phyloP scores from a whole-genome alignment of 2,888 invertebrate species.

The Drosophila cognata region DNA sequence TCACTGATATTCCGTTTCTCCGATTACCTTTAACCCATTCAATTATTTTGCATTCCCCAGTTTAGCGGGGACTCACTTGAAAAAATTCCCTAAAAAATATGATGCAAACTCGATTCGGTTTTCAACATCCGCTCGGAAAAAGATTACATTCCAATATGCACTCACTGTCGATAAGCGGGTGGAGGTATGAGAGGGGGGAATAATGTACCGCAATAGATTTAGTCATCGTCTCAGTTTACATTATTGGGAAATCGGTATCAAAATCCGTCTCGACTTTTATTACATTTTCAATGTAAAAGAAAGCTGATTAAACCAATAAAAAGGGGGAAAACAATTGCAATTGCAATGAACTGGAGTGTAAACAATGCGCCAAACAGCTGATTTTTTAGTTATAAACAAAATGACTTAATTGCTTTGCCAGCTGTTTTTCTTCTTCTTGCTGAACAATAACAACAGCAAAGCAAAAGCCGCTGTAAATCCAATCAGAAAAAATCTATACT shows the following conservation, averaged over 20 bases:
- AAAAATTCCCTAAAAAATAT: background rate
- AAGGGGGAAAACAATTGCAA: background rate
- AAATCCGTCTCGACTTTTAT: constrained; percentile 5
- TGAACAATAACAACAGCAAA: constrained; percentile 35
- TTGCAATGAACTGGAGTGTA: constrained; percentile 31
- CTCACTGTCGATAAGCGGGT: background rate
- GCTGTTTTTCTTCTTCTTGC: constrained; percentile 54
- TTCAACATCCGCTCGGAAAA: constrained; percentile 9
- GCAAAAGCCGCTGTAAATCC: constrained; percentile 28
- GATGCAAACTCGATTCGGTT: background rate
- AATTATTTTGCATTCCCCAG: background rate
- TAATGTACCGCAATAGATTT: constrained; percentile 26
- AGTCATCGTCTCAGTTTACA: constrained; percentile 39
- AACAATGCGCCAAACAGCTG: constrained; percentile 63
- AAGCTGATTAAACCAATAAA: background rate
- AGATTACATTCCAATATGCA: constrained; percentile 4
- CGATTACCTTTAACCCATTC: background rate
- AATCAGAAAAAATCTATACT: constrained; percentile 54
- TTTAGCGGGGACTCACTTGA: background rate
- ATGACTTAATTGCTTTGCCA: constrained; percentile 54
- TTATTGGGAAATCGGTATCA: constrained; percentile 34
- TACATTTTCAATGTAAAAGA: background rate
- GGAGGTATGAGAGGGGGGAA: background rate
- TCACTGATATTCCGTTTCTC: constrained; percentile 1
- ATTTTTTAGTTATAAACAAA: constrained; percentile 70